A percentile compares a stretch with the other conserved stretches of the same genome.
Conservation (phyloP, 1,140 invertebrate species). For the Drosophila murphyi region DNA sequence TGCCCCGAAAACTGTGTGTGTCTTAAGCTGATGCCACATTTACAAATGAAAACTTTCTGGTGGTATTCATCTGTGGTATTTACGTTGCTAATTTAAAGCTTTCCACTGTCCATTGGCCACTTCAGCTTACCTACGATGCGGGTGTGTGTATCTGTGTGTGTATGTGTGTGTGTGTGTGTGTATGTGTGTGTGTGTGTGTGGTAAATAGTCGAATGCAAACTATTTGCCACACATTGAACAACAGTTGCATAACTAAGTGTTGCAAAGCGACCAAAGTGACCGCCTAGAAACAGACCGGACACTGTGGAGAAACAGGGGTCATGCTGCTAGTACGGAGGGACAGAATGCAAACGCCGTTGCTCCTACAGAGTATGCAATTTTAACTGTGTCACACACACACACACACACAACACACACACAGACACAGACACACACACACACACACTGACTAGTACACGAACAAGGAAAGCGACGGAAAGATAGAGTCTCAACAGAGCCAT, state of each 20-base stretch:
- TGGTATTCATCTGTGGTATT: slow-evolving; percentile 36
- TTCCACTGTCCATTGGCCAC: slow-evolving; percentile 24
- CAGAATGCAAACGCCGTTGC: neutral
- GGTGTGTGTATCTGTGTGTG: neutral
- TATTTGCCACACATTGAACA: slow-evolving; percentile 79
- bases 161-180: slow-evolving; percentile 7
- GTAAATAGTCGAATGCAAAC: slow-evolving; percentile 73
- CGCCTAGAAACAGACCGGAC: slow-evolving; percentile 32
- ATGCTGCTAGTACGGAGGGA: too few relatives aligned
- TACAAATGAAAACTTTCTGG: slow-evolving; percentile 23
- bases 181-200: slow-evolving; percentile 25
- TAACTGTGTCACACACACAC: slow-evolving; percentile 61
- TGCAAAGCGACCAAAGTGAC: slow-evolving; percentile 45
- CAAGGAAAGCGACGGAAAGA: slow-evolving; percentile 1
- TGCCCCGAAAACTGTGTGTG: slow-evolving; percentile 19
- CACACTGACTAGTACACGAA: neutral
- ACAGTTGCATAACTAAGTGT: slow-evolving; percentile 61
- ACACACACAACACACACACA: slow-evolving; percentile 9
- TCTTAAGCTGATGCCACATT: slow-evolving; percentile 26
- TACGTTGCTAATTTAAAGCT: slow-evolving; percentile 68
- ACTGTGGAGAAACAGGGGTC: neutral
- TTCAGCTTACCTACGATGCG: slow-evolving; percentile 25
- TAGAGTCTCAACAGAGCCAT: slow-evolving; percentile 29
- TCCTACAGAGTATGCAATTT: slow-evolving; percentile 61
- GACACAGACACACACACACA: neutral